phyloP scores from a whole-genome alignment of 64 coral and sea anemone species.

The Orbicella faveolata region DNA sequence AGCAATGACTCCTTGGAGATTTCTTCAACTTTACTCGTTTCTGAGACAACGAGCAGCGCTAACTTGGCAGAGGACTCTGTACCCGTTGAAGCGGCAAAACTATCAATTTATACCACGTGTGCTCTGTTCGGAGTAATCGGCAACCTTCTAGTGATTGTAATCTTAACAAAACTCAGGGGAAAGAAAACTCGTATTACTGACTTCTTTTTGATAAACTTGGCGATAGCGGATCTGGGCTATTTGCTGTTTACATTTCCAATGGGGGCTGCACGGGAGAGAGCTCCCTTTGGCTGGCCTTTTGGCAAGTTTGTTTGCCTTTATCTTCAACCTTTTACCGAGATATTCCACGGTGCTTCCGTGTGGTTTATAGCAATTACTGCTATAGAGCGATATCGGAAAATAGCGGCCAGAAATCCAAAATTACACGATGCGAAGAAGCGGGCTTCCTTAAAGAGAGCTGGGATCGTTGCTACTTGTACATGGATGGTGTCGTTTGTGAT shows the following conservation, averaged over 20 bases:
- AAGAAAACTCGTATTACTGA: not conserved
- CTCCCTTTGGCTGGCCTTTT: constrained; percentile 24
- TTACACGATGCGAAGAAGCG: not conserved
- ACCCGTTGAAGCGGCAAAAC: not conserved
- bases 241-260: constrained; percentile 56
- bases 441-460: not conserved
- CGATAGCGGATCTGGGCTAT: constrained; percentile 53
- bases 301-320: constrained; percentile 50
- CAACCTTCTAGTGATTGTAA: constrained; percentile 31
- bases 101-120: not conserved
- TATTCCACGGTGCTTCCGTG: constrained; percentile 54
- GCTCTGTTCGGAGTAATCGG: constrained; percentile 48
- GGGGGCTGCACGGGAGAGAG: constrained; percentile 20
- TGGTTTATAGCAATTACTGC: constrained; percentile 57
- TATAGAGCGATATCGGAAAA: constrained; percentile 49
- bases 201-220: constrained; percentile 54
- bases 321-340: constrained; percentile 21
- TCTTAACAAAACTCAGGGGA: not conserved
- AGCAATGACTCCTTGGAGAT: not conserved
- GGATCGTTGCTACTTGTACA: constrained; percentile 14
- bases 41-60: not conserved
- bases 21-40: not conserved
- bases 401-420: not conserved
- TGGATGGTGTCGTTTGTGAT: constrained; percentile 61
- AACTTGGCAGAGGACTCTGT: not conserved